Percentiles rank a stretch among this genome's conserved stretches.
Conservation (phyloP, 2,797 vertebrate species). For the Sebastes goodei region DNA sequence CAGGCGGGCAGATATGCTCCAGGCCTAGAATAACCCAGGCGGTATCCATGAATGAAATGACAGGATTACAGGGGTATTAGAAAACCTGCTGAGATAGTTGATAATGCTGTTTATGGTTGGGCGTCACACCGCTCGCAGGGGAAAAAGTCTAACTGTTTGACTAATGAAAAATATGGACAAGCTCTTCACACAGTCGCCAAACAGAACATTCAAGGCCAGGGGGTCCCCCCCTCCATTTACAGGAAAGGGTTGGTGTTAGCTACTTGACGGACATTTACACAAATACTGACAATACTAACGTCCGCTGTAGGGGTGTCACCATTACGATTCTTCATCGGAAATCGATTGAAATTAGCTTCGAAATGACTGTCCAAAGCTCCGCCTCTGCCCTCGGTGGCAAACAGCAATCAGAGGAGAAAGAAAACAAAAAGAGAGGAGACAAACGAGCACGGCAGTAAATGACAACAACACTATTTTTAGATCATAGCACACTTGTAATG, state of each 20-base stretch:
- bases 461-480: too few relatives aligned
- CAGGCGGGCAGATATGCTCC: constrained; percentile 77
- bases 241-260: constrained; percentile 7
- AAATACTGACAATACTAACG: constrained; percentile 2
- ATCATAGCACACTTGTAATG: too few relatives aligned
- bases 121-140: constrained; percentile 53
- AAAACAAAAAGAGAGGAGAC: too few relatives aligned
- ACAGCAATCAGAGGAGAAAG: too few relatives aligned
- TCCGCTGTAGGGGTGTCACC: too few relatives aligned
- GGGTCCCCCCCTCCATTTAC: constrained; percentile 17
- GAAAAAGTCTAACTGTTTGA: constrained; percentile 77
- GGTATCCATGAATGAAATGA: constrained; percentile 84
- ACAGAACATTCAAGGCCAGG: constrained; percentile 58
- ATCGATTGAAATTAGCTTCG: too few relatives aligned
- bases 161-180: constrained; percentile 79
- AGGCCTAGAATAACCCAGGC: constrained; percentile 71
- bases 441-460: too few relatives aligned
- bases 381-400: too few relatives aligned
- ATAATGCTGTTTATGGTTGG: constrained; percentile 79
- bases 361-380: too few relatives aligned
- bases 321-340: too few relatives aligned
- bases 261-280: constrained; percentile 29
- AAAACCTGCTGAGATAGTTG: constrained; percentile 82
- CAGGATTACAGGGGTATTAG: constrained; percentile 84
- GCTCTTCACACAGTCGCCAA: constrained; percentile 49